Base-by-base conservation (phyloP, 2,888 invertebrate genomes). In the Dasysyrphus tricinctus region DNA sequence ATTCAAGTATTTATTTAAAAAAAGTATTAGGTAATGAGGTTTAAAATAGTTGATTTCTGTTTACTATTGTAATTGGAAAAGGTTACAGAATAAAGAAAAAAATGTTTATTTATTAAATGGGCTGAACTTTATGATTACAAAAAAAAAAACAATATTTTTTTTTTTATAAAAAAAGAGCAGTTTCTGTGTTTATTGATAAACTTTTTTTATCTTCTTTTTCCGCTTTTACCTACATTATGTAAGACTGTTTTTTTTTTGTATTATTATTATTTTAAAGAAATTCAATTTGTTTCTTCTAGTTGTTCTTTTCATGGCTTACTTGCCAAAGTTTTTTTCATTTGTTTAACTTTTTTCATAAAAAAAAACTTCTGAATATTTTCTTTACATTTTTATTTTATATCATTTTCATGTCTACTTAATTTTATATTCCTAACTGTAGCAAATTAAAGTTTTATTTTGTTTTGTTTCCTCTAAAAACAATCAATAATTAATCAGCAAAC, bases 361-460 rank as follows among this genome's bases (percentile, higher is more conserved):
- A 73, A 75, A 75, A 67, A 42, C 47, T 49, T 61, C 69, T 78
- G 61, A 79, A 72, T 78, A 80, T 49, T 59, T 84, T 67, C 65
- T 67, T 72, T 65, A 59, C 51, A 29, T 70, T 75, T 54, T 70
- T 80, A 19, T 63, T 83, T 51, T 39, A 54, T 69, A 54, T 39
- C 14, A 61, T 80, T 79, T 76, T 80, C 77, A 85, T 77, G 77
- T 77, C 85, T 85, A 85, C 85, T 85, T 80, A 85, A 78, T 74
- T 85, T 49, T 85, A 85, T 85, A 85, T 54, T 85, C 85, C 85
- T 85, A 80, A 70, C 63, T 77, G 76, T 84, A 85, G 85, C 81
- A 85, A 85, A 85, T 63, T 57, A 80, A 78, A 37, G 72, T 47
- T 76, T 74, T 56, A 24, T 72, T 57, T 83, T 72, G 44, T 67